These are phyloP conservation scores for Mythimna loreyi DNA, from an alignment of 2,888 invertebrate genomes.

Conservation along the genomic window DNA sequence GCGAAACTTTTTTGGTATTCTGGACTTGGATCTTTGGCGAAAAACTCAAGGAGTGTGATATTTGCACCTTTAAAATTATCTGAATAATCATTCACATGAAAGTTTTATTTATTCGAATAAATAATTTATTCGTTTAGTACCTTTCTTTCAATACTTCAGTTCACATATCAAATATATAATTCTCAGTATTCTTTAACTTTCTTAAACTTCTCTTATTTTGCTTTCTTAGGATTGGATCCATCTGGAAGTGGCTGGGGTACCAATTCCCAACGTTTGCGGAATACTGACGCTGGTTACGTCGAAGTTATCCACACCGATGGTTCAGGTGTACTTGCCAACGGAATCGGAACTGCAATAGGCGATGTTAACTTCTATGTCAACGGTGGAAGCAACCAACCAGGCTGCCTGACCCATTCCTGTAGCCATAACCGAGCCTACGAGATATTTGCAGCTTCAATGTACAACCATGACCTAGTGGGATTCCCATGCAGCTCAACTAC, in stretches of 20 bases:
- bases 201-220: background rate
- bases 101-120: too few relatives aligned
- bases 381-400: slow-evolving; percentile 93
- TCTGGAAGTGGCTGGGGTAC: slow-evolving; percentile 71
- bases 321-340: slow-evolving; percentile 78
- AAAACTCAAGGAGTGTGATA: too few relatives aligned
- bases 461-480: slow-evolving; percentile 65
- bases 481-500: slow-evolving; percentile 65
- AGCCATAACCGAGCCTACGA: slow-evolving; percentile 78
- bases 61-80: too few relatives aligned
- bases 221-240: slow-evolving; percentile 75
- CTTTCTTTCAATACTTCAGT: too few relatives aligned
- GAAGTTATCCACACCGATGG: slow-evolving; percentile 83
- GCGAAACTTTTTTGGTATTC: too few relatives aligned
- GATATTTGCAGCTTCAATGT: slow-evolving; percentile 74
- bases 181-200: too few relatives aligned
- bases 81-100: too few relatives aligned
- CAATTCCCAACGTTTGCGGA: slow-evolving; percentile 65
- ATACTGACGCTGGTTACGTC: slow-evolving; percentile 76
- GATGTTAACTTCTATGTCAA: slow-evolving; percentile 97
- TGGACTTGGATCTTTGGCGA: too few relatives aligned
- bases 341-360: slow-evolving; percentile 94
- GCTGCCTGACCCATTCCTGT: slow-evolving; percentile 75
- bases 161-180: too few relatives aligned
- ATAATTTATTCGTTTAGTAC: too few relatives aligned